Conservation (phyloP, 1,140 invertebrate genomes). For the Drosophila melanogaster region DNA sequence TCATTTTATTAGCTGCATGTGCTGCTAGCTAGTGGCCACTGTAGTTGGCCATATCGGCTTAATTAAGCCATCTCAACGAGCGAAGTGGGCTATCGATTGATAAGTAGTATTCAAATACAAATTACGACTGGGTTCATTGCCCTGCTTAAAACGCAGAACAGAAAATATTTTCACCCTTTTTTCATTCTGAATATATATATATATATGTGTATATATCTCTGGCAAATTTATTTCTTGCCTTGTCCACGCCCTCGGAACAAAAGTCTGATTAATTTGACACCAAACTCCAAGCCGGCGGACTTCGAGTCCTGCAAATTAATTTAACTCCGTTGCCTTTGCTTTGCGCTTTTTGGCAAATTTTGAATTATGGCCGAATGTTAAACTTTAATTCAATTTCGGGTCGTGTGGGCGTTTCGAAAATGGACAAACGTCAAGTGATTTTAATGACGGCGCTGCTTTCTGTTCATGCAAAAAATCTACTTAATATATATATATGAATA, state of each 20-base stretch:
- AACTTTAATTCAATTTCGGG: slow-evolving; percentile 69
- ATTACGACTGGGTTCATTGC: slow-evolving; percentile 44
- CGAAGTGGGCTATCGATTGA: slow-evolving; percentile 29
- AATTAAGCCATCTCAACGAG: slow-evolving; percentile 59
- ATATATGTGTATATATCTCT: slow-evolving; percentile 31
- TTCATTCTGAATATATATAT: slow-evolving; percentile 5
- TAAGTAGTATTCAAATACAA: background rate
- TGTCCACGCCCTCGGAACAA: slow-evolving; percentile 57
- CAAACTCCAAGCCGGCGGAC: slow-evolving; percentile 52
- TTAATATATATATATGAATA: background rate
- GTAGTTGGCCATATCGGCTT: slow-evolving; percentile 20
- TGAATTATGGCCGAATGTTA: slow-evolving; percentile 63
- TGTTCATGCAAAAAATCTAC: slow-evolving; percentile 14
- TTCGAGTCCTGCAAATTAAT: slow-evolving; percentile 57
- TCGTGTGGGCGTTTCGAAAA: slow-evolving; percentile 76
- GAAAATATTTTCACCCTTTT: slow-evolving; percentile 56
- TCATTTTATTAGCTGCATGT: slow-evolving; percentile 80
- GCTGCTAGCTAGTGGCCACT: slow-evolving; percentile 43
- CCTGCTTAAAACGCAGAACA: slow-evolving; percentile 59
- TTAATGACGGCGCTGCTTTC: slow-evolving; percentile 57
- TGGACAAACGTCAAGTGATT: slow-evolving; percentile 76
- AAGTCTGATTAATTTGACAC: slow-evolving; percentile 82
- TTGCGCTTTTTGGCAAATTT: slow-evolving; percentile 69
- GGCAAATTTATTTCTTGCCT: slow-evolving; percentile 64
- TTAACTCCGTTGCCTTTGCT: slow-evolving; percentile 21